Evolutionary conservation across 2,113 vertebrate genomes (phyloP), one percentile per base, ranked within the genome.

Genomic region (Psittacus erithacus): DNA sequence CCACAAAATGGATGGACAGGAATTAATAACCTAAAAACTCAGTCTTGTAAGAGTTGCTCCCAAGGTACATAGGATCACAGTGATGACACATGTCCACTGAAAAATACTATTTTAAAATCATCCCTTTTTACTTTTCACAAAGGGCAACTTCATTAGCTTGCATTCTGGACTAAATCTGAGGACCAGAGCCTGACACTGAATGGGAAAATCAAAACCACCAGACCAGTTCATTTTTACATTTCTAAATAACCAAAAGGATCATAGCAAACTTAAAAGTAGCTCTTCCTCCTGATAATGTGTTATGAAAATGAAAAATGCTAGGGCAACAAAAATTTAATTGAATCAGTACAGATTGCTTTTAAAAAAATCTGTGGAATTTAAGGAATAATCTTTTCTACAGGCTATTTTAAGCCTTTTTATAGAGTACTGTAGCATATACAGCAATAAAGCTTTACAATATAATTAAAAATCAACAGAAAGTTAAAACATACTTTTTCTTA

Each of bases 401-500:
- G 46, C 7, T 80, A 65, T 77, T 68, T 92, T 81, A 81, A 94
- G 46, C 16, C 10, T 84, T 92, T 11, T 44, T 78, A 68, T 4
- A 4, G 7, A 74, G 63, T 64, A 87, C 25, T 59, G 55, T 2
- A 80, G 19, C n/a, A 86, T 23, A 44, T 75, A 85, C 9, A 89
- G 35, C 39, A 92, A 76, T 47, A 76, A 73, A 82, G 23, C 8
- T 79, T 46, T 94, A 87, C 33, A 78, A 35, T 50, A 67, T 38
- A 84, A 92, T 31, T 90, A 67, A 89, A 88, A 88, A 75, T 44
- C n/a, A 85, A 59, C 9, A 74, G 46, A 77, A 94, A 90, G 47
- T 85, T 80, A 80, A 76, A 83, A 76, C 29, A 20, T 13, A 44
- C 20, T 86, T 81, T 71, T 88, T 73, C 57, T 86, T 84, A 39